A percentile compares a stretch with the other conserved stretches of the same genome.
These are phyloP conservation scores for Drosophila obscura DNA, from an alignment of 1,140 invertebrate species.

Conservation along the genomic window DNA sequence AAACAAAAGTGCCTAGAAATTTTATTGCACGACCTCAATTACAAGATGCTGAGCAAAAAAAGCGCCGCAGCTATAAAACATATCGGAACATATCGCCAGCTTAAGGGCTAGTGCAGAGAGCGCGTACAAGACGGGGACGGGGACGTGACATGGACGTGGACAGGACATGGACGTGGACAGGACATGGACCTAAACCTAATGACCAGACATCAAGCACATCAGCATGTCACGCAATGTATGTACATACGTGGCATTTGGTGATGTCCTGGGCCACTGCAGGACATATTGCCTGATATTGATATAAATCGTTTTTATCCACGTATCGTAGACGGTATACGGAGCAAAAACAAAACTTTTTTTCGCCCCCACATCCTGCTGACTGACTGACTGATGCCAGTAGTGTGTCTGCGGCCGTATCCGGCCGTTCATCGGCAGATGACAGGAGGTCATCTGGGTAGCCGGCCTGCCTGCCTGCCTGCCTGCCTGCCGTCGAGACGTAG, in stretches of 20 bases:
- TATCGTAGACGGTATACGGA: conserved; percentile 32
- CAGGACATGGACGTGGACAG: neutral
- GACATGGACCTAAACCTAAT: conserved; percentile 48
- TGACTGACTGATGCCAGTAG: conserved; percentile 20
- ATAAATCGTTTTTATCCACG: conserved; percentile 74
- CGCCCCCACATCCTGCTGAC: neutral
- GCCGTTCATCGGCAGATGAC: conserved; percentile 55
- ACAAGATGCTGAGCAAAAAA: conserved; percentile 37
- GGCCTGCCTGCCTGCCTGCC: neutral
- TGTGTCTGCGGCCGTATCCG: conserved; percentile 5
- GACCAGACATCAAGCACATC: conserved; percentile 54
- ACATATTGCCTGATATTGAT: conserved; percentile 65
- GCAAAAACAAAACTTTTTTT: conserved; percentile 58
- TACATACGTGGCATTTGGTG: too few relatives aligned
- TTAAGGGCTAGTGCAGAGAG: conserved; percentile 3
- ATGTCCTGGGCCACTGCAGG: conserved; percentile 19
- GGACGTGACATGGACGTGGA: too few relatives aligned
- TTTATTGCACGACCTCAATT: conserved; percentile 67
- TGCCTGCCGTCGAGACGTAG: neutral
- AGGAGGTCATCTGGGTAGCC: conserved; percentile 49
- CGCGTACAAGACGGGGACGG: too few relatives aligned
- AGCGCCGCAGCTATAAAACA: conserved; percentile 52
- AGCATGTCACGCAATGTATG: conserved; percentile 31
- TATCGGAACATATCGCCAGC: conserved; percentile 6
- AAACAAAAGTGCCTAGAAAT: conserved; percentile 46